Evolutionary conservation across 2,888 invertebrate species (phyloP), one percentile per base, ranked within the genome.

Genomic region (Catocala nupta): DNA sequence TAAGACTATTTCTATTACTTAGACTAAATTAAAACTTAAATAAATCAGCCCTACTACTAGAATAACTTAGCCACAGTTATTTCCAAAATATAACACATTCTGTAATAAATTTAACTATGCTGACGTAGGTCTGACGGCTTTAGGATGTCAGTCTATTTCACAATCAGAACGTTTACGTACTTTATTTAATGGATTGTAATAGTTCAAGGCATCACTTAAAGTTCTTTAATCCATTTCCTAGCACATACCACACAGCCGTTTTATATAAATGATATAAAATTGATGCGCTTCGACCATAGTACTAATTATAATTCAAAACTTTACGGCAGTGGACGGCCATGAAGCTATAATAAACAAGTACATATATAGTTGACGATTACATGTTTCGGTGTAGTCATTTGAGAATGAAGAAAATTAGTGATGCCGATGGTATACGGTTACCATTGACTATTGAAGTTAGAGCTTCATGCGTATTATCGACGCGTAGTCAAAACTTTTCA

Each of bases 241-340:
- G 67, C 67, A 68, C 63, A 65, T 44, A 59, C 45, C 16, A 11
- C 39, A 42, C 50, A 50, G 11, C 12, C 47, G 13, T 33, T 63
- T 44, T 25, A 51, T 55, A 43, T 12, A 45, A 39, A 55, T 45
- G 45, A 56, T 42, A 11, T 13, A 56, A 65, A 73, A 78, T 61
- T 63, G 85, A 86, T 87, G 84, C 83, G 82, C 71, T 70, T 60
- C 59, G 68, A 71, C 68, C 53, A 62, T 54, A 68, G 39, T 63
- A 71, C 74, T 78, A 79, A 84, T 85, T 84, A 80, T 76, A 68
- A 87, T 86, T 81, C 77, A 60, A 68, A 71, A 71, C 60, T 82
- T 82, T 85, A 83, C 80, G 74, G 73, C 79, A 86, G 80, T 68
- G 67, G 85, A 55, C 67, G 86, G 70, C 89, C 89, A 69, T 87